Evolutionary conservation across 2,797 vertebrate genomes (phyloP), one percentile per base, ranked within the genome.

Genomic region (Xiphorhynchus erythropygius): DNA sequence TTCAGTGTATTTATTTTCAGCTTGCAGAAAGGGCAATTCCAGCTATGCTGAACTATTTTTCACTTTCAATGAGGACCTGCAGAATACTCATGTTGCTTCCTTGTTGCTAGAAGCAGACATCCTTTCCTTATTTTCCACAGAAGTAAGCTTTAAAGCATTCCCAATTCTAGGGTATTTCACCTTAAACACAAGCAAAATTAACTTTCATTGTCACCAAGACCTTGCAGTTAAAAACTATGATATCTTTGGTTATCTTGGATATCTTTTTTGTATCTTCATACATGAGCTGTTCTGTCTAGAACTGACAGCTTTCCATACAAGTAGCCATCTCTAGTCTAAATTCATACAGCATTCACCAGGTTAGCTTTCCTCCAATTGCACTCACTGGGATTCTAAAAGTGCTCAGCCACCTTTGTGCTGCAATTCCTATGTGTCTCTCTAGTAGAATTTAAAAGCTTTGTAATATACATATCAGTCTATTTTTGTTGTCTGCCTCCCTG

Each of bases 401-500:
- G 17, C 23, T 73, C 79, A 63, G 47, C 10, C 71, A 92, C 69
- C 15, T 56, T 63, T 11, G 37, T 65, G 53, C 64, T 81, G 15
- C 5, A 1, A 71, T 77, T 28, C 53, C 24, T 76, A 42, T 30
- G 14, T 19, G 5, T 68, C 2, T 83, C 35, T 84, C 37, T 10
- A 57, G 28, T 39, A 19, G 18, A 89, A 90, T 25, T 35, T 79
- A 50, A 81, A 87, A 73, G 50, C 22, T 3, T 12, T 37, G 32
- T 55, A 79, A 65, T 50, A 52, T 18, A 85, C 21, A 28, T 69
- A 85, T 68, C 52, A 50, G 71, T 65, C 87, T 93, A 60, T 62
- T 95, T 96, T 91, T 92, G 42, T 65, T 69, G 42, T 39, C 53
- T 87, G 74, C 69, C 65, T 88, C 91, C 73, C 92, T 56, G 57